Evolutionary conservation across 1,140 invertebrate species (phyloP).

Genomic region (Ceratoteleas bidentatus): DNA sequence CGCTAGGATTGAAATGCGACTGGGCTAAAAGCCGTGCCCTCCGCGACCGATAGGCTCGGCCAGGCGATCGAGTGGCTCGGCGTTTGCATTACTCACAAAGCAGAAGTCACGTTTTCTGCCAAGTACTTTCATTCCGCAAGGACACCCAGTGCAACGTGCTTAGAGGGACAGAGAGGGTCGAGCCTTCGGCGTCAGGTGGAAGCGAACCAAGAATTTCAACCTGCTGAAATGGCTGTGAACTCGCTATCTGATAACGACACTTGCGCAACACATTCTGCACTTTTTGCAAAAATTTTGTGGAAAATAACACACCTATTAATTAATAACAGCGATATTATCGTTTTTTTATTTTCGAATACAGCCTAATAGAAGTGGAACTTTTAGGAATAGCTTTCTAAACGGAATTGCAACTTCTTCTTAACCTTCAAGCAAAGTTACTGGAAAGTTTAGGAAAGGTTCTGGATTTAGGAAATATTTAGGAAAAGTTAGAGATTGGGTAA

Average conservation of each 20-base stretch:
- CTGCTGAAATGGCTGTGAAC: conserved; percentile 32
- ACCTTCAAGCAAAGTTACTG: too few relatives aligned
- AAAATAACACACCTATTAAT: background rate
- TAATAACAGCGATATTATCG: too few relatives aligned
- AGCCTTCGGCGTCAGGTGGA: conserved; percentile 42
- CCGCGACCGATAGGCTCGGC: conserved; percentile 39
- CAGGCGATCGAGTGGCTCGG: conserved; percentile 29
- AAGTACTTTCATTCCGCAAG: conserved; percentile 81
- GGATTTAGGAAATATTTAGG: too few relatives aligned
- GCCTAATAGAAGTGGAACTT: too few relatives aligned
- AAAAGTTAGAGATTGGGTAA: too few relatives aligned
- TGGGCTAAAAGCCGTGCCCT: conserved; percentile 19
- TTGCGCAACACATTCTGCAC: conserved; percentile 13
- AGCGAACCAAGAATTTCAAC: conserved; percentile 69
- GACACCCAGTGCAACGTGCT: conserved; percentile 74
- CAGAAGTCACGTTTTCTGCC: conserved; percentile 79
- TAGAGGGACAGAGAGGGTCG: conserved; percentile 15
- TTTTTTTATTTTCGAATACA: too few relatives aligned
- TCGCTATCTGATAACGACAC: conserved; percentile 7
- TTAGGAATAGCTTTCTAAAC: too few relatives aligned
- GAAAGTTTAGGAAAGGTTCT: too few relatives aligned
- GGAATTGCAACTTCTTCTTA: too few relatives aligned
- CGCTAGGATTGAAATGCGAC: conserved; percentile 17
- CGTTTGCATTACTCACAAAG: conserved; percentile 60
- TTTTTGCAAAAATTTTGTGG: too few relatives aligned